Conservation (phyloP, 2,113 vertebrate species). For the Ifrita kowaldi region DNA sequence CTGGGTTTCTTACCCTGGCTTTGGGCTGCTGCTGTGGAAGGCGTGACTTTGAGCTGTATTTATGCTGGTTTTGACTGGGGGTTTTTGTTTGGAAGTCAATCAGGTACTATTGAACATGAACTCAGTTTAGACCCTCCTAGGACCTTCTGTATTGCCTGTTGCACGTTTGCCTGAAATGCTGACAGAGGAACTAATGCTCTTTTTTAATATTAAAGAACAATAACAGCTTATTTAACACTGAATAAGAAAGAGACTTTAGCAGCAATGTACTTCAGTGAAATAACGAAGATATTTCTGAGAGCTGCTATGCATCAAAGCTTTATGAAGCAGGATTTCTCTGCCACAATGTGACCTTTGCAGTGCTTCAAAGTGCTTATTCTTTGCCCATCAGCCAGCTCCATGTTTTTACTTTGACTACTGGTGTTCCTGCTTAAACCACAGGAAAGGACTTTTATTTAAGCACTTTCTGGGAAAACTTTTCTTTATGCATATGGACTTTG, state of each 20-base stretch:
- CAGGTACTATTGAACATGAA: neutral
- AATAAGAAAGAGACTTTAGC: neutral
- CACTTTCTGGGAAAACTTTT: neutral
- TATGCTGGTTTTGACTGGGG: neutral
- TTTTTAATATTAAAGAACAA: conserved; percentile 12
- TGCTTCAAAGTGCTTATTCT: neutral
- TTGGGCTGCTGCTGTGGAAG: neutral
- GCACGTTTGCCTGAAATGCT: neutral
- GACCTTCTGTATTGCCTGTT: neutral
- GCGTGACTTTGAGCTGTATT: neutral
- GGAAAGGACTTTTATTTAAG: neutral
- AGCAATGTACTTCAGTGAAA: neutral
- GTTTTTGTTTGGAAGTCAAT: neutral
- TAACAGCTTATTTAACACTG: conserved; percentile 22
- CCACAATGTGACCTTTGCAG: neutral
- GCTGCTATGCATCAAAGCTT: conserved; percentile 27
- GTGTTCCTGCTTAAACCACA: conserved; percentile 9
- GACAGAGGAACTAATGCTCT: neutral
- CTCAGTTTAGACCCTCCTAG: neutral
- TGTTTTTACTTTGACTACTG: neutral
- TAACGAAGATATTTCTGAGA: neutral
- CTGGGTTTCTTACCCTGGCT: neutral
- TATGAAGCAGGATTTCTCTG: neutral
- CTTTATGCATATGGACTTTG: neutral
- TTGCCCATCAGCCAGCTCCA: neutral